Evolutionary conservation across 2,113 vertebrate species (phyloP), one percentile per base, ranked within the genome.

Genomic region (Rhinopomastus cyanomelas): DNA sequence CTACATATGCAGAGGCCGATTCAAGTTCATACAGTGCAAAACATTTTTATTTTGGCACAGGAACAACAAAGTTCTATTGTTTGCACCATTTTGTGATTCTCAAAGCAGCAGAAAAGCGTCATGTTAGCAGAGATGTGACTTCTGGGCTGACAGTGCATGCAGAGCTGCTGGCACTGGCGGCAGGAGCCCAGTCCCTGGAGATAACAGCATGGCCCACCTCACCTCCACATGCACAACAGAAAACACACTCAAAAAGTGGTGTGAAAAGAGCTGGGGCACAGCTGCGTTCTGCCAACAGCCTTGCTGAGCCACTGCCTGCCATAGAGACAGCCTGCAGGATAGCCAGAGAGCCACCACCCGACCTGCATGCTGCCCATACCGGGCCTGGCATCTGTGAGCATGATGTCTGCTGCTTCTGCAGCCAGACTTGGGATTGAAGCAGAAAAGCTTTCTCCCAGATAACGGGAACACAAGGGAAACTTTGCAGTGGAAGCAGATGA

Each of bases 201-300:
- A 6, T 25, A 36, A 44, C 53, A 17, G 44, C 0, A 9, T 17
- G 53, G 75, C n/a, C 75, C 26, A 6, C 49, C 64, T 22, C 27
- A 0, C 29, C 10, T 5, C 21, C 46, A 3, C 53, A 7, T 5
- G 2, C 42, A 0, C 27, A 3, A 14, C 19, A 11, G 30, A 11
- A 62, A 60, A 48, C 2, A 4, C 44, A 2, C 5, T 12, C 5
- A 0, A 27, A 30, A 6, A 27, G 37, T 13, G 0, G 22, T 1
- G 3, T 3, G 57, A 4, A 4, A 82, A 55, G 83, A 48, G 51
- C 2, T 1, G 48, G 20, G 2, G 34, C 9, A 4, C 21, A 22
- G 11, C 68, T 57, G 17, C 7, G 30, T 12, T 48, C 66, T 8
- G 59, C 27, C 53, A 2, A 14, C 37, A 74, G 81, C 88, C 74